Percentiles rank a stretch among this genome's conserved stretches.
Conservation (phyloP, 2,888 invertebrate genomes). For the Argynnis bischoffii region DNA sequence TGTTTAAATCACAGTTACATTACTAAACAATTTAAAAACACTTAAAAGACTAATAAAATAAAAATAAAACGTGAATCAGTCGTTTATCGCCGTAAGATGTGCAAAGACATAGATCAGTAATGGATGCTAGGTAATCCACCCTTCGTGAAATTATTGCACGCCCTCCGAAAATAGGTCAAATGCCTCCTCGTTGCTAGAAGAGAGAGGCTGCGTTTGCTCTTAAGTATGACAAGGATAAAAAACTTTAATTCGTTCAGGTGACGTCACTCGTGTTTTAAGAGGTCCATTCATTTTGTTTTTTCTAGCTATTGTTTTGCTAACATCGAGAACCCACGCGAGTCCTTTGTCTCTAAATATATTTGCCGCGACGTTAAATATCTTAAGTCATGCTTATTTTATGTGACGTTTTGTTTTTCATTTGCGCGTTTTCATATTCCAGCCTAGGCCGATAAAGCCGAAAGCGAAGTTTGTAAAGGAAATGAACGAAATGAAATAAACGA, state of each 20-base stretch:
- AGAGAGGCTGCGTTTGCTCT: slow-evolving; percentile 53
- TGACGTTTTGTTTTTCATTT: slow-evolving; percentile 44
- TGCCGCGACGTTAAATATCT: slow-evolving; percentile 46
- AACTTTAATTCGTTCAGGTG: slow-evolving; percentile 75
- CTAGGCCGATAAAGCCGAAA: slow-evolving; percentile 38
- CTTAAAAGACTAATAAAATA: slow-evolving; percentile 19
- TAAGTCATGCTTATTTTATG: slow-evolving; percentile 45
- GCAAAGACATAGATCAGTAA: slow-evolving; percentile 56
- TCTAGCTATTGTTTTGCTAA: slow-evolving; percentile 66
- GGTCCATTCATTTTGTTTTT: slow-evolving; percentile 68
- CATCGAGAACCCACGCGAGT: slow-evolving; percentile 28
- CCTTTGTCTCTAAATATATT: slow-evolving; percentile 30
- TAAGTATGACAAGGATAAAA: slow-evolving; percentile 61
- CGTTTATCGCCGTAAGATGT: slow-evolving; percentile 40
- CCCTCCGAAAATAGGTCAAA: slow-evolving; percentile 80
- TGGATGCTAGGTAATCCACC: slow-evolving; percentile 60
- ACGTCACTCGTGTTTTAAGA: slow-evolving; percentile 74
- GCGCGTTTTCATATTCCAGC: slow-evolving; percentile 40
- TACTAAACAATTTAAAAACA: not conserved
- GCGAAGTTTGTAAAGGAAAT: slow-evolving; percentile 53
- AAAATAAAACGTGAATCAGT: slow-evolving; percentile 33
- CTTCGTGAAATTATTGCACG: slow-evolving; percentile 77
- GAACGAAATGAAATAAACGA: slow-evolving; percentile 56
- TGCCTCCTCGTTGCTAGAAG: slow-evolving; percentile 64
- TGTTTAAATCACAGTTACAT: not conserved